Conservation (phyloP, 1,140 invertebrate genomes). For the Pogonus chalceus region DNA sequence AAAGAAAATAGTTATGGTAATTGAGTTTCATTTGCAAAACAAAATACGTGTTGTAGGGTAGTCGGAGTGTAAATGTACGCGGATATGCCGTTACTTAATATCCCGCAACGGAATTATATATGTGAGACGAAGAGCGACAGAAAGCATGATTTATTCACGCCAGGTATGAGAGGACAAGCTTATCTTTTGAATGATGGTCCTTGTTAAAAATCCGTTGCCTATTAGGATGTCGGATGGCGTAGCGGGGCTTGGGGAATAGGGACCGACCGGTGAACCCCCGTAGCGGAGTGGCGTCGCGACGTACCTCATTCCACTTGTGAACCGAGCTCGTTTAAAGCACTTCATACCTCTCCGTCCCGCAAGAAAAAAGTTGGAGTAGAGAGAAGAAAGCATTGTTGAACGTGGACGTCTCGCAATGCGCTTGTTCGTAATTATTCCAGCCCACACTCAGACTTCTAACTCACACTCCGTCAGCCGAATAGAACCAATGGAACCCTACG, state of each 20-base stretch:
- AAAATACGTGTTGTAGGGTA: neutral
- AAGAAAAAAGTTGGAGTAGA: too few relatives aligned
- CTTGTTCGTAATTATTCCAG: too few relatives aligned
- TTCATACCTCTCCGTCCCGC: too few relatives aligned
- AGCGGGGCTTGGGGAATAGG: neutral
- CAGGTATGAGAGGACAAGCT: constrained; percentile 22
- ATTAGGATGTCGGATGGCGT: constrained; percentile 20
- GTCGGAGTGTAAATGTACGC: neutral
- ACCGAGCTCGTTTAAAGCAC: too few relatives aligned
- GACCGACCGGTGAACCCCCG: neutral
- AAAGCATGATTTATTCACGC: constrained; percentile 22
- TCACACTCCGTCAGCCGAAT: too few relatives aligned
- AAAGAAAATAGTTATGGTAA: neutral
- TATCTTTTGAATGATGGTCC: constrained; percentile 25
- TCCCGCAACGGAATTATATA: neutral
- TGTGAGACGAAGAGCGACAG: constrained; percentile 3
- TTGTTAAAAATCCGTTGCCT: constrained; percentile 25
- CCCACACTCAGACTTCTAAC: too few relatives aligned
- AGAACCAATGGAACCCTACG: neutral
- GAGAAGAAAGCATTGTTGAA: too few relatives aligned
- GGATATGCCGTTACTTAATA: neutral
- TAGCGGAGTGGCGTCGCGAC: too few relatives aligned
- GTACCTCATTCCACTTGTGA: too few relatives aligned
- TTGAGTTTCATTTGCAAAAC: neutral
- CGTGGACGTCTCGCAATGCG: too few relatives aligned